phyloP scores from a whole-genome alignment of 2,888 invertebrate species.

The Lithophane ornitopus region DNA sequence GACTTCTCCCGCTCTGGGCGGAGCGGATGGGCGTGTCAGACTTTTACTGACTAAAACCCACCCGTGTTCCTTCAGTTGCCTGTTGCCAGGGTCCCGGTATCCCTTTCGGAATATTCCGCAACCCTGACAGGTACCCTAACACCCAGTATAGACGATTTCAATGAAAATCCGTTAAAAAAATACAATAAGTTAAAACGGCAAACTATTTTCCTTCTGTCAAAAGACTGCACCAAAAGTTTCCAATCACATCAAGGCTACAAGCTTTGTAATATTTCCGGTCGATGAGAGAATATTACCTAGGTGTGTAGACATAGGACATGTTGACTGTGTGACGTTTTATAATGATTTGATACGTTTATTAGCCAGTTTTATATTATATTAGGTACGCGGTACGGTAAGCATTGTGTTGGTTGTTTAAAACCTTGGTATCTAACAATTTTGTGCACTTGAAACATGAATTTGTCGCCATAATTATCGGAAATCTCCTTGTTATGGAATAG shows the following conservation, averaged over 20 bases:
- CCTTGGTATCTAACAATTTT: neutral
- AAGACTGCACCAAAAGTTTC: slow-evolving; percentile 39
- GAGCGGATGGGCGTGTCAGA: no score
- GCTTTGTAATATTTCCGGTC: slow-evolving; percentile 74
- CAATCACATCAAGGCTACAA: slow-evolving; percentile 40
- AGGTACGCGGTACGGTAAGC: slow-evolving; percentile 55
- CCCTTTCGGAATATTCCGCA: no score
- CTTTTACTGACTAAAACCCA: no score
- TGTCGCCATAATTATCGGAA: neutral
- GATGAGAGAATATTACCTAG: slow-evolving; percentile 82
- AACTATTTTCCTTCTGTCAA: neutral
- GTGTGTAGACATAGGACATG: slow-evolving; percentile 74
- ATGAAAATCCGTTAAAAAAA: neutral
- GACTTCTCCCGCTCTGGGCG: no score
- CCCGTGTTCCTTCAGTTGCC: no score
- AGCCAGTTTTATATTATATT: slow-evolving; percentile 76
- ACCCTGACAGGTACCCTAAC: no score
- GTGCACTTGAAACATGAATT: neutral
- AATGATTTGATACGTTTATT: slow-evolving; percentile 76
- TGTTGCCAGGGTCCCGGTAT: no score
- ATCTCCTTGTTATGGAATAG: neutral
- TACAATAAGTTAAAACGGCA: neutral
- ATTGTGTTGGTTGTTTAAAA: slow-evolving; percentile 47
- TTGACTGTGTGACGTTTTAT: slow-evolving; percentile 77
- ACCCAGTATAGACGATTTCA: no score